phyloP scores from a whole-genome alignment of 2,888 invertebrate species.

The Eristalinus sepulchralis region DNA sequence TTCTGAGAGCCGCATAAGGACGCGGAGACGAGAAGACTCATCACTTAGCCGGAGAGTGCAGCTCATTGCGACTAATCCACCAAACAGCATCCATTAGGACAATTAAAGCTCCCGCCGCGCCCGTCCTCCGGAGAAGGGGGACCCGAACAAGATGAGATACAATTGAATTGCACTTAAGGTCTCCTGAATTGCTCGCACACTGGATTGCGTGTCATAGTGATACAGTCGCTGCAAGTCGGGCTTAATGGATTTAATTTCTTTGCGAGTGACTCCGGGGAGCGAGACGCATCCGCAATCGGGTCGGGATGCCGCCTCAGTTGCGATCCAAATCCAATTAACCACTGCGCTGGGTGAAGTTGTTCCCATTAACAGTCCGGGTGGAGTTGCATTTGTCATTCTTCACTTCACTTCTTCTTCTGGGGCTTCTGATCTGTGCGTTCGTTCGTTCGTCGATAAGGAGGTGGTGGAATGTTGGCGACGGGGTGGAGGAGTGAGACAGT shows the following conservation, averaged over 20 bases:
- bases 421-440: neutral
- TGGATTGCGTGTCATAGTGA: slow-evolving; percentile 4
- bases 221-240: neutral
- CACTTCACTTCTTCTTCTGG: too few relatives aligned
- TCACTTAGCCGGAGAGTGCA: slow-evolving; percentile 52
- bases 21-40: slow-evolving; percentile 27
- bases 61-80: slow-evolving; percentile 36
- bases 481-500: neutral
- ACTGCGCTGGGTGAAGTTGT: slow-evolving; percentile 62
- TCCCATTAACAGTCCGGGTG: slow-evolving; percentile 56
- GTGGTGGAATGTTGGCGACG: neutral
- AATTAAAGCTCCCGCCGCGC: slow-evolving; percentile 18
- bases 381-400: slow-evolving; percentile 57
- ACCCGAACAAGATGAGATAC: neutral
- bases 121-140: neutral
- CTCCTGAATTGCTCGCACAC: slow-evolving; percentile 39
- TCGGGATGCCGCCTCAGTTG: slow-evolving; percentile 38
- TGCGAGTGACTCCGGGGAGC: slow-evolving; percentile 45
- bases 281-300: slow-evolving; percentile 49
- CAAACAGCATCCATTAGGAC: slow-evolving; percentile 60
- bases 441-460: neutral
- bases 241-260: slow-evolving; percentile 67
- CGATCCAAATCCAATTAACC: slow-evolving; percentile 68
- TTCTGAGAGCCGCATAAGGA: slow-evolving; percentile 29
- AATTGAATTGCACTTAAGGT: slow-evolving; percentile 49